Base-by-base conservation (phyloP, 30 jellyfish, hydroid and myxozoan genomes). In the Nemopilema nomurai region DNA sequence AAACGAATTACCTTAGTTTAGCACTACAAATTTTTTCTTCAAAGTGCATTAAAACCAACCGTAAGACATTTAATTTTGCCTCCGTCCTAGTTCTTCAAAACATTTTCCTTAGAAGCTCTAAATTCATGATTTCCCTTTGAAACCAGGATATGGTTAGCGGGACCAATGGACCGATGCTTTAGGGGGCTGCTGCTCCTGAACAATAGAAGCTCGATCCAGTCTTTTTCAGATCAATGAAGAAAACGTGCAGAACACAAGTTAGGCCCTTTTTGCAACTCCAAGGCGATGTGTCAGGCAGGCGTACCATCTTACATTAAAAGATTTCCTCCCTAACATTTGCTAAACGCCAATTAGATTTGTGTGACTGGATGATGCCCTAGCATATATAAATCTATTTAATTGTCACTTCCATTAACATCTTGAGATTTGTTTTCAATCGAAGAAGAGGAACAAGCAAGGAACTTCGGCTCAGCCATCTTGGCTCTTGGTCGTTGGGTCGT, bases 241-340 rank as follows among this genome's bases (percentile, higher is more conserved):
- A n/a, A n/a, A n/a, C n/a, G n/a, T n/a, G 13, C 13, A 3, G 57
- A 41, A 3, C 57, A 41, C 57, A 6, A 41, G 77, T 4, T 70
- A 6, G 64, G 75, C 29, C 77, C 76, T 57, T 77, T 57, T n/a
- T n/a, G n/a, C 26, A 20, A 16, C 21, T 31, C 17, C 18, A 74
- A 17, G 66, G 87, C 87, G 57, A 77, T 77, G 87, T 52, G 8
- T 77, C 87, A 18, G 9, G 76, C 41, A 23, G 87, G 87, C 8
- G 87, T 77, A 3, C 62, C 89, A 7, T 85, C 89, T 1, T 91
- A 80, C 77, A 75, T 83, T 28, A 91, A 91, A 51, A 92, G 82
- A 69, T 91, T 86, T 79, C 98, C 98, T 79, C 98, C 98, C 91
- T 91, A 91, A 83, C 91, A 87, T 49, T 70, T 57, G 90, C 83